A percentile compares a stretch with the other conserved stretches of the same genome.
Conservation (phyloP, 2,888 invertebrate species). For the Lasioglossum marginatum region DNA sequence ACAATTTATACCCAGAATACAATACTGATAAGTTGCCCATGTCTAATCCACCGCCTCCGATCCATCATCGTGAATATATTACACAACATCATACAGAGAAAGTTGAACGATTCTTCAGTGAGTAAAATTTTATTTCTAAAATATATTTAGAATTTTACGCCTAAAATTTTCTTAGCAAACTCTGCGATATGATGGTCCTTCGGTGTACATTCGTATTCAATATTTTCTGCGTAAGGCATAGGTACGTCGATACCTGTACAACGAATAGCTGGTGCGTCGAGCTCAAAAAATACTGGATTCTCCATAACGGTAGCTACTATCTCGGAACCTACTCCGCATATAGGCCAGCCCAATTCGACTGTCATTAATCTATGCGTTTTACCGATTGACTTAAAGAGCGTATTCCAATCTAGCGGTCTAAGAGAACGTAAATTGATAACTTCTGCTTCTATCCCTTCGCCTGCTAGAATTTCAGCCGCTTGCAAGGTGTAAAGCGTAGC, state of each 20-base stretch:
- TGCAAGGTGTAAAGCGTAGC: conserved; percentile 63
- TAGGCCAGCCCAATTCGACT: conserved; percentile 89
- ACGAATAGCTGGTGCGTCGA: conserved; percentile 72
- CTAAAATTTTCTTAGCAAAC: conserved; percentile 68
- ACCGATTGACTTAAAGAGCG: conserved; percentile 85
- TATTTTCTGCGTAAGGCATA: conserved; percentile 72
- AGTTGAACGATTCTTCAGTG: conserved; percentile 86
- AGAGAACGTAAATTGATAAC: conserved; percentile 88
- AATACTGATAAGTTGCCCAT: conserved; percentile 86
- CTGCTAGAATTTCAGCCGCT: conserved; percentile 69
- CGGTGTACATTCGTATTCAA: conserved; percentile 71
- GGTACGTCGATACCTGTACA: conserved; percentile 72
- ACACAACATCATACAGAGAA: conserved; percentile 82
- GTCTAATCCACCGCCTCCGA: conserved; percentile 87
- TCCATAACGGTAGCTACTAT: conserved; percentile 73
- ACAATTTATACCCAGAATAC: conserved; percentile 85
- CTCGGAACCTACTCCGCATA: conserved; percentile 85
- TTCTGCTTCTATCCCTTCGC: conserved; percentile 85
- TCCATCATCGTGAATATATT: conserved; percentile 83
- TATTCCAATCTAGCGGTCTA: conserved; percentile 85
- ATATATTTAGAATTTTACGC: conserved; percentile 61
- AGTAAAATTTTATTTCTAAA: conserved; percentile 73
- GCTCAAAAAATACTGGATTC: conserved; percentile 72
- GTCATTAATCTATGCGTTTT: conserved; percentile 88
- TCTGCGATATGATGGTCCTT: conserved; percentile 71